Conservation (phyloP, 2,888 invertebrate species). For the Polymixis lichenea region DNA sequence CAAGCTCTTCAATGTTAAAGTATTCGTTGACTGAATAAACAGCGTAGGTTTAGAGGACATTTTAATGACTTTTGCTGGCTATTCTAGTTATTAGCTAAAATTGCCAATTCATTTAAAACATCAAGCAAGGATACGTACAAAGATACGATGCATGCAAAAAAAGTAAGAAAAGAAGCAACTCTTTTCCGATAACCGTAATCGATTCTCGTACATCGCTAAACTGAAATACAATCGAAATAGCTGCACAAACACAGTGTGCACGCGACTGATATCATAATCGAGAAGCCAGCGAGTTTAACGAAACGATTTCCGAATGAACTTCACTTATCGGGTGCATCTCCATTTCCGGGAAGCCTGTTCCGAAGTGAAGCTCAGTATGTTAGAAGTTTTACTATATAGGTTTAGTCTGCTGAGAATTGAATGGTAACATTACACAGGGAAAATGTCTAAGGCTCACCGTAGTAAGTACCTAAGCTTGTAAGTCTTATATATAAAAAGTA, state of each 20-base stretch:
- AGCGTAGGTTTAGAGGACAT: conserved; percentile 2
- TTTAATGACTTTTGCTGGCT: conserved; percentile 20
- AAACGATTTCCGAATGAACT: conserved; percentile 51
- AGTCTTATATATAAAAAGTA: neutral
- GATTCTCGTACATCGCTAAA: conserved; percentile 20
- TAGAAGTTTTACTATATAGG: neutral
- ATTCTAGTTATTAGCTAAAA: neutral
- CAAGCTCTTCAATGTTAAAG: conserved; percentile 36
- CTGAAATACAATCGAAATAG: conserved; percentile 24
- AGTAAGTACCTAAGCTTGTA: neutral
- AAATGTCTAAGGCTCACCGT: neutral
- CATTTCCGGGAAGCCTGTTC: conserved; percentile 44
- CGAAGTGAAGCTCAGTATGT: conserved; percentile 9
- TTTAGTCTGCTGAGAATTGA: neutral
- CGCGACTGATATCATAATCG: conserved; percentile 49
- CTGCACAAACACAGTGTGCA: conserved; percentile 38
- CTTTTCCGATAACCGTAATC: conserved; percentile 18
- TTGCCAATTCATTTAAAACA: neutral
- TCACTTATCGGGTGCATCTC: conserved; percentile 48
- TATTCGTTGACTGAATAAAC: conserved; percentile 30
- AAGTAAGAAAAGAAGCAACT: neutral
- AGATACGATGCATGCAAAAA: neutral
- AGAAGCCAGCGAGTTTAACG: conserved; percentile 26
- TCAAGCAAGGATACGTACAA: neutral
- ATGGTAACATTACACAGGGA: neutral